Evolutionary conservation across 2,797 vertebrate genomes (phyloP), one percentile per base, ranked within the genome.

Genomic region (Podarcis lilfordi): DNA sequence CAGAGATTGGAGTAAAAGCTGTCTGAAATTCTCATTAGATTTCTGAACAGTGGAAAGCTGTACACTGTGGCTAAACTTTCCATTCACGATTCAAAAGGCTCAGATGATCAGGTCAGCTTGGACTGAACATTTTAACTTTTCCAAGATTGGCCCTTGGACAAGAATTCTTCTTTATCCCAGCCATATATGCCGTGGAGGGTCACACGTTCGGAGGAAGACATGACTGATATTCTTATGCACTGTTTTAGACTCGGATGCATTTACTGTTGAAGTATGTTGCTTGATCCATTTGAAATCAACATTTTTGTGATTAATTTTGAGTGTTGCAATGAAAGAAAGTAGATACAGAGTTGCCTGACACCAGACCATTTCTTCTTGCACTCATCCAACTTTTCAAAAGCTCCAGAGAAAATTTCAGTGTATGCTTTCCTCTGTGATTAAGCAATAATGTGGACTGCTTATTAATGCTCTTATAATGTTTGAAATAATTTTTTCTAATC

Each of bases 61-160:
- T 40, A 0, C 2, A 0, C 27, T 59, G 29, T 59, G 4, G 19
- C 0, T 0, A 1, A 13, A 8, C 23, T 72, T 55, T 82, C 19
- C 0, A 0, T 11, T 8, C 11, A 84, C 2, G 68, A 40, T 6
- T 29, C 1, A n/a, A 74, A 40, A 29, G 17, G 2, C 17, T 10
- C 35, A 25, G 4, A 71, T 21, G 0, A 1, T 0, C 0, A 1
- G 59, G 29, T 69, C 35, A 71, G 55, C 37, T 78, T 85, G 25
- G 74, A 40, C 25, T 85, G 83, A 75, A 9, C 55, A 61, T 76
- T 37, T 69, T 37, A 37, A 8, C 3, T 75, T 85, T 27, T 85
- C 50, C 0, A 0, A 8, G 27, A 29, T 25, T 68, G 66, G 23
- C 66, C 8, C 8, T 7, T 68, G 0, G 5, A 2, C 0, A 5